phyloP scores from a whole-genome alignment of 2,113 vertebrate species.

The Rattus norvegicus region GRCr8 NC_086023.1:156934501-156935000 shows the following conservation, averaged over 20 bases:
- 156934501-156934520: neutral
- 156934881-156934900: neutral
- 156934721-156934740: neutral
- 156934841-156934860: neutral
- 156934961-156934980: neutral
- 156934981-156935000: neutral
- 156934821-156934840: neutral
- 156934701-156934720: fast-evolving
- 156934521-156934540: neutral
- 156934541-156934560: neutral
- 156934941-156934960: neutral
- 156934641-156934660: conserved; percentile 99
- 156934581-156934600: conserved; percentile 99
- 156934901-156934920: neutral
- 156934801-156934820: neutral
- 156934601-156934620: conserved; percentile 95
- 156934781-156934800: neutral
- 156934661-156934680: conserved; percentile 98
- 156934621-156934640: conserved; percentile 94
- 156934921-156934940: neutral
- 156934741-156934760: neutral
- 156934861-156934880: neutral
- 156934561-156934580: conserved; percentile 97
- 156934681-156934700: conserved; percentile 95
- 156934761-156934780: neutral